These are phyloP conservation scores for Drosophila setosimentum DNA, from an alignment of 2,888 invertebrate species.

Conservation along the genomic window DNA sequence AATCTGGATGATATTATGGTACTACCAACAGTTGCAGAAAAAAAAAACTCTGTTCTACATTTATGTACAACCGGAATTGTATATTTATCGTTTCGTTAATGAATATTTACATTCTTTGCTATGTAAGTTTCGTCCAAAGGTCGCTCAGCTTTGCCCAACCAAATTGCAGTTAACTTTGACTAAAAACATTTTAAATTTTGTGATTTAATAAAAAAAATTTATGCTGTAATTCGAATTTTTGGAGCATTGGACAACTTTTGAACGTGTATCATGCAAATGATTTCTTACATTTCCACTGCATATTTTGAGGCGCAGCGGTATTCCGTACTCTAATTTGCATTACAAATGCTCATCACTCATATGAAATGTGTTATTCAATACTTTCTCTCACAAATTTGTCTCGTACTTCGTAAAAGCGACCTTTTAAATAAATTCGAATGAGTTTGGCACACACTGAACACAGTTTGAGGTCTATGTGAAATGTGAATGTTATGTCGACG, in stretches of 20 bases:
- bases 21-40: neutral
- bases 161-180: neutral
- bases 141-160: neutral
- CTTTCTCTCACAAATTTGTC: neutral
- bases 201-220: neutral
- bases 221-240: neutral
- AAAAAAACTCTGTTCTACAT: neutral
- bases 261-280: neutral
- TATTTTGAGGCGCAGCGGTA: neutral
- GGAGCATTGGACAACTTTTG: neutral
- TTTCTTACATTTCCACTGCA: slow-evolving; percentile 1
- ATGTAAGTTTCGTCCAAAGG: neutral
- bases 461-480: slow-evolving; percentile 1
- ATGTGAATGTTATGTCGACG: slow-evolving; percentile 19
- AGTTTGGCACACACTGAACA: slow-evolving; percentile 1
- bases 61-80: neutral
- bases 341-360: slow-evolving; percentile 12
- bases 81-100: neutral
- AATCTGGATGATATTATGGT: neutral
- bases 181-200: neutral
- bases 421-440: neutral
- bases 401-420: slow-evolving; percentile 1
- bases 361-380: neutral
- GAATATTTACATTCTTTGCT: neutral
- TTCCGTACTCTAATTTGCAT: neutral